Evolutionary conservation across 1,140 invertebrate species (phyloP), one percentile per base, ranked within the genome.

Genomic region (Brachionus manjavacas): DNA sequence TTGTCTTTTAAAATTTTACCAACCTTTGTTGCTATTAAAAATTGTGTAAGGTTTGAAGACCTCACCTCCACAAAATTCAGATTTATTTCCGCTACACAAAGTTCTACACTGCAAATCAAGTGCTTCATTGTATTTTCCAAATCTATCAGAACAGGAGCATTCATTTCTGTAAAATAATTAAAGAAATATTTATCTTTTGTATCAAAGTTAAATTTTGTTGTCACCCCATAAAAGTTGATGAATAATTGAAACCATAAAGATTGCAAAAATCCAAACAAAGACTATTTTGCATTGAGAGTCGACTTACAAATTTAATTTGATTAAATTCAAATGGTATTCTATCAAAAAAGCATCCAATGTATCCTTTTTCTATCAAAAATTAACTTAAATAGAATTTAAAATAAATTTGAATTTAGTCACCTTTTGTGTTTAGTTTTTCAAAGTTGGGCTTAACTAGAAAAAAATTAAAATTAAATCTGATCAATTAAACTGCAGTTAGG

Each of bases 331-430:
- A 74, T 6, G 70, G 35, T 0, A 0, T 43, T 74, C 35, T 3
- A 43, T 74, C 70, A 43, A 74, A 74, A 74, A 35, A 74, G n/a
- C 70, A 74, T n/a, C 70, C 70, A 74, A 23, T 41, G 12, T 74
- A 43, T 11, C 31, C 70, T 41, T 7, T 4, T 16, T 41, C 70
- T 46, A 14, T 46, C 14, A 12, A 12, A 46, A 41, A 1, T 8
- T 74, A 20, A 39, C 0, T 9, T 16, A 16, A n/a, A 23, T 9
- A 9, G 25, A 74, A 41, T 1, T 35, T 31, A 35, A n/a, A 70
- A 31, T 14, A 60, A 60, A 9, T 23, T 8, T 9, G 11, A 20
- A 23, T 23, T 8, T 20, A 11, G 8, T 25, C 16, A 12, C 12
- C 11, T 66, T 4, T 25, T 1, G 1, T 23, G 16, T 25, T 23